Conservation (phyloP, 2,888 invertebrate species). For the Andrena trimmerana region DNA sequence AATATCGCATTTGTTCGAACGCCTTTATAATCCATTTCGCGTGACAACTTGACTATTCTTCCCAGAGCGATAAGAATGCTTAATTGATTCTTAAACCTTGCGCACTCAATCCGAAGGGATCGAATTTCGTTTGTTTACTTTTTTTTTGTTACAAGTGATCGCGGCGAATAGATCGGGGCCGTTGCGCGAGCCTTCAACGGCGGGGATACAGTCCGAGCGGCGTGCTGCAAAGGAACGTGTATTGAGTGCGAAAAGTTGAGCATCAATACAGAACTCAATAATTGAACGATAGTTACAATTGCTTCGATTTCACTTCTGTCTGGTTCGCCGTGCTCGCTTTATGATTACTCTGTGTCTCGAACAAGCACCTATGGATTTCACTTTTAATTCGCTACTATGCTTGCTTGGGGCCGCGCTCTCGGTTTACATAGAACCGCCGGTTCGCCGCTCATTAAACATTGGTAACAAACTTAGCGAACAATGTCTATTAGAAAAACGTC, state of each 20-base stretch:
- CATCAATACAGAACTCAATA: constrained; percentile 50
- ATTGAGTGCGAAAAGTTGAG: constrained; percentile 49
- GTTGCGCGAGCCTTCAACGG: not conserved
- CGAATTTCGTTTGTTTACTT: not conserved
- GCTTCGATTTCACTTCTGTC: constrained; percentile 45
- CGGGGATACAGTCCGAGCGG: not conserved
- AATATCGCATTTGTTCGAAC: constrained; percentile 7
- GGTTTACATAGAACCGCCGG: constrained; percentile 37
- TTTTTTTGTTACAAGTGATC: not conserved
- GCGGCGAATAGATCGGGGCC: not conserved
- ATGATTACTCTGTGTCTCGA: constrained; percentile 53
- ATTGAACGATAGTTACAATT: constrained; percentile 55
- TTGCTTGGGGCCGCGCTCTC: constrained; percentile 47
- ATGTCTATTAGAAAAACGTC: constrained; percentile 70
- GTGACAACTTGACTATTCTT: constrained; percentile 25
- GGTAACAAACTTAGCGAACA: constrained; percentile 64
- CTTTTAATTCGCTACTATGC: constrained; percentile 53
- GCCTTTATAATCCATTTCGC: constrained; percentile 1
- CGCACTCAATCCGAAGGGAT: constrained; percentile 24
- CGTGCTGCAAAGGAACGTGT: not conserved
- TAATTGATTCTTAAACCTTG: constrained; percentile 43
- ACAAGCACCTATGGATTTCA: constrained; percentile 57
- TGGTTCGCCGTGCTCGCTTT: constrained; percentile 42
- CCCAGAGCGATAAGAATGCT: constrained; percentile 43
- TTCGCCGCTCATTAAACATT: constrained; percentile 25